phyloP scores from a whole-genome alignment of 2,797 vertebrate genomes.

The Lagorchestes hirsutus region DNA sequence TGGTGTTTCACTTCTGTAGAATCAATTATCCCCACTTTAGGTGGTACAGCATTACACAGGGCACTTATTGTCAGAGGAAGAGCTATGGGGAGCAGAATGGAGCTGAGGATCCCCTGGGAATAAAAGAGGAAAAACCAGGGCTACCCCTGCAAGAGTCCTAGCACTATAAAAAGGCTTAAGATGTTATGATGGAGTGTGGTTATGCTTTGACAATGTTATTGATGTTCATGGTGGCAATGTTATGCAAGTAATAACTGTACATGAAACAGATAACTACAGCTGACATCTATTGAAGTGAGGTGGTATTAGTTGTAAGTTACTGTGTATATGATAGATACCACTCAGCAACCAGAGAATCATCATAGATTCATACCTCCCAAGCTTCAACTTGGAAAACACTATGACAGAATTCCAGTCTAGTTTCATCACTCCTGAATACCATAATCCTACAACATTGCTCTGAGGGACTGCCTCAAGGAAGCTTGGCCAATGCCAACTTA shows the following conservation, averaged over 20 bases:
- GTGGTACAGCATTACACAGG: background rate
- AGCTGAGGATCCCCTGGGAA: background rate
- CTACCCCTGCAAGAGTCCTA: background rate
- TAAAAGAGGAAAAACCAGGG: background rate
- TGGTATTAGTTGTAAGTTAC: background rate
- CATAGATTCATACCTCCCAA: slow-evolving; percentile 11
- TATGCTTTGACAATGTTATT: background rate
- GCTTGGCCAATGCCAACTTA: background rate
- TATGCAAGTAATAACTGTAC: background rate
- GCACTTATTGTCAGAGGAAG: background rate
- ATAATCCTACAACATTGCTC: background rate
- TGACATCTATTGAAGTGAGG: background rate
- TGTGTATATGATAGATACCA: background rate
- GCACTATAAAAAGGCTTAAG: background rate
- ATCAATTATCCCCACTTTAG: background rate
- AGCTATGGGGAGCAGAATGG: background rate
- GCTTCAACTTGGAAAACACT: background rate
- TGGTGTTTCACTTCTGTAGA: background rate
- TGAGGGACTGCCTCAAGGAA: background rate
- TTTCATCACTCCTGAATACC: slow-evolving; percentile 28
- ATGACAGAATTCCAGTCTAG: slow-evolving; percentile 8
- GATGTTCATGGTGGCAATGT: background rate
- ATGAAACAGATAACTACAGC: background rate
- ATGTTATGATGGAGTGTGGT: background rate
- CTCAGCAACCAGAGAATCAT: background rate